Evolutionary conservation across 2,113 vertebrate species (phyloP), one percentile per base, ranked within the genome.

Genomic region (Tetrax tetrax): DNA sequence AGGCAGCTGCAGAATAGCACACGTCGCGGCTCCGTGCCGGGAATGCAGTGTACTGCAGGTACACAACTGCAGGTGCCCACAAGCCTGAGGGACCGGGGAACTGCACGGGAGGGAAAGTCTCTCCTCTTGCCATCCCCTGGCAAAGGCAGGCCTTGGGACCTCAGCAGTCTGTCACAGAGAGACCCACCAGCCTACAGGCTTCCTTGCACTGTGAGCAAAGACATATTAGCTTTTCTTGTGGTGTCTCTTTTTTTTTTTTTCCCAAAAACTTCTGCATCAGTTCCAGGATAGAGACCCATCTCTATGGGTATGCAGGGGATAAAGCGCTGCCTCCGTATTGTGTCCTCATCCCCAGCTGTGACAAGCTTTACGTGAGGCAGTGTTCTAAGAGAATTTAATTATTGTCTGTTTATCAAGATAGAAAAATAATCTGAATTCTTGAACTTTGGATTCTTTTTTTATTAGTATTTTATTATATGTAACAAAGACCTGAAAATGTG

Each of bases 401-500:
- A n/a, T 84, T 87, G 45, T 76, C 86, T 90, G 45, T 45, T 83
- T 53, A 57, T 43, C 1, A 1, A 88, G 63, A 71, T 22, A 63
- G 59, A 79, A 88, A 76, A 86, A 37, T 53, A 89, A 89, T 50
- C 72, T 68, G 57, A 83, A 90, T 79, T 92, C 75, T 90, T 89
- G 74, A 64, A 65, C 43, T 83, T 59, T 85, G n/a, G 23, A 48
- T 87, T 83, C 12, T 61, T 88, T 90, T 75, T 75, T 72, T 45
- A 71, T 75, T 77, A 66, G 41, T 76, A 77, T 89, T 93, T 93
- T 93, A 80, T 50, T n/a, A 59, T 77, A 35, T 6, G 63, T 35
- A 41, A 81, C 79, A 70, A 96, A 94, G 70, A 88, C 51, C 54
- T 94, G 68, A 80, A 94, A 90, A 70, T 63, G 33, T 83, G 27